Percentiles rank a stretch among this genome's conserved stretches.
Conservation (phyloP, 1,140 invertebrate species). For the Eupeodes corollae region DNA sequence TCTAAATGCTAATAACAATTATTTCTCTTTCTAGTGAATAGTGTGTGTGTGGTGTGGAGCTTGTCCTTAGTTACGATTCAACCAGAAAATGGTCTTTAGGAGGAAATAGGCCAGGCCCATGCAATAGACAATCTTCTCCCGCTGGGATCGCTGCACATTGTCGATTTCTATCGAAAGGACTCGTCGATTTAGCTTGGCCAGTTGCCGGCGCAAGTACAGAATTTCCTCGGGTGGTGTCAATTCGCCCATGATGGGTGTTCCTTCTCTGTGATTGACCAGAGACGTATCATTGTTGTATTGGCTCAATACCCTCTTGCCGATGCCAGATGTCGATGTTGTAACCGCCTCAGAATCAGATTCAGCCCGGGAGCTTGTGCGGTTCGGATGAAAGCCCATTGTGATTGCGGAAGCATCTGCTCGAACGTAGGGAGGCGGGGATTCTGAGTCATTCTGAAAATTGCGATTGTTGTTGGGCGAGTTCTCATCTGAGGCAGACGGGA, state of each 20-base stretch:
- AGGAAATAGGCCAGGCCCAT: constrained; percentile 72
- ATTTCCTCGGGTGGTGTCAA: constrained; percentile 65
- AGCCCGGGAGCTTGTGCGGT: constrained; percentile 26
- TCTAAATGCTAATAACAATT: too few relatives aligned
- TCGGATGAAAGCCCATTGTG: constrained; percentile 23
- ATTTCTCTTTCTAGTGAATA: too few relatives aligned
- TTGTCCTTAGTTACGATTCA: constrained; percentile 50
- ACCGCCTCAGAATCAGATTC: constrained; percentile 33
- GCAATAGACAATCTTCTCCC: constrained; percentile 70
- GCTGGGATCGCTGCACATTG: constrained; percentile 62
- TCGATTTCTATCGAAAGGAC: constrained; percentile 75
- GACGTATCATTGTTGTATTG: constrained; percentile 22
- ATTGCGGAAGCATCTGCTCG: constrained; percentile 20
- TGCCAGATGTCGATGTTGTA: constrained; percentile 20
- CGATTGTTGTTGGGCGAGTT: constrained; percentile 18
- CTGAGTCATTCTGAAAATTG: constrained; percentile 21
- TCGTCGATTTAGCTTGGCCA: constrained; percentile 72
- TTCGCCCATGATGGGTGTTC: constrained; percentile 52
- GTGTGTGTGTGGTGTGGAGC: too few relatives aligned
- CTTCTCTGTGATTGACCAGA: constrained; percentile 42
- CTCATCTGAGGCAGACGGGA: constrained; percentile 59
- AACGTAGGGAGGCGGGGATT: constrained; percentile 25
- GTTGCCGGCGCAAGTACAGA: constrained; percentile 65
- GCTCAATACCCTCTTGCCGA: constrained; percentile 26
- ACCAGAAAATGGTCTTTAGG: constrained; percentile 73